Evolutionary conservation across 2,113 vertebrate species (phyloP), one percentile per base, ranked within the genome.

Genomic region (Camelus bactrianus): DNA sequence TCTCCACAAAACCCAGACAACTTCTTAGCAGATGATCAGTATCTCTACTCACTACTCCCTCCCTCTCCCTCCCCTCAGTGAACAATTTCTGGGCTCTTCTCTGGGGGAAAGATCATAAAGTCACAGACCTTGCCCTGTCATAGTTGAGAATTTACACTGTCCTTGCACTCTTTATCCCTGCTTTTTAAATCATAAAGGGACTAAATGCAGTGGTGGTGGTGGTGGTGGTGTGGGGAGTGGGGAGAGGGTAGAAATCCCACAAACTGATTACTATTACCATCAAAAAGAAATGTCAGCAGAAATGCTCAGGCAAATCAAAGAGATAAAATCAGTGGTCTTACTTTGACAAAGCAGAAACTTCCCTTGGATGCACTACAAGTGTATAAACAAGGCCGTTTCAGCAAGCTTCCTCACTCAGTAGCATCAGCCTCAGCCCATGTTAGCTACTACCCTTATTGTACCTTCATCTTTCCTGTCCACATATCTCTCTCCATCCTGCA

Each of bases 291-390:
- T 69, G 64, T 91, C 82, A 88, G 48, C 64, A 70, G 84, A 92
- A 88, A 62, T 19, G 13, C 86, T 94, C 56, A 85, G 48, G 32
- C n/a, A 89, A 84, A 96, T 89, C 82, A 89, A 60, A 96, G 73
- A 50, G 15, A 67, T 20, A 90, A 92, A 88, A 87, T 42, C 46
- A 24, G 64, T 52, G 72, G 60, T 60, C 56, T 88, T 56, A 42
- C n/a, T 81, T 22, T 65, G 54, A 85, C 32, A 85, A 85, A 64
- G 12, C 48, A 81, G 82, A 82, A 91, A 48, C 48, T 86, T 95
- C 28, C 42, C 77, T 82, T 8, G 19, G 72, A 19, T 26, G 30
- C 26, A 16, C 46, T 48, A 5, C 5, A 32, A 42, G 35, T 17
- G 56, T 32, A 30, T 14, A 65, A 90, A 58, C 42, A 64, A 20